Base-by-base conservation (phyloP, 2,113 vertebrate genomes). In the Bubo bubo region DNA sequence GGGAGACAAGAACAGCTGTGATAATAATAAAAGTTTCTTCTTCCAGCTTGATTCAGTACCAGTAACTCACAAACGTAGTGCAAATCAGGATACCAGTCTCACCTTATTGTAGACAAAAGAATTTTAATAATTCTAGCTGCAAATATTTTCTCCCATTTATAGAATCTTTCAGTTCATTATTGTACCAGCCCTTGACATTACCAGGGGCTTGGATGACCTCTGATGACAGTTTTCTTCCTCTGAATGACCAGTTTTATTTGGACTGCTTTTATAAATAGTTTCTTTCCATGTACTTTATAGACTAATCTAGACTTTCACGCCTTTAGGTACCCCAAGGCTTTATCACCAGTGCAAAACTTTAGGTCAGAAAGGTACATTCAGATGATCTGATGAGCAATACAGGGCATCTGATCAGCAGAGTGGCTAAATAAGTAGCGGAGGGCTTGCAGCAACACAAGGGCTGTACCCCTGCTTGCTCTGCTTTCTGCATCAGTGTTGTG, bases 401-500 rank as follows among this genome's bases (percentile, higher is more conserved):
- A 60, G 12, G 13, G 9, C 20, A 35, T 56, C 12, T 62, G 55
- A 58, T 86, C 16, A 60, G 34, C 15, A 71, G 24, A 70, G 60
- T 58, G 43, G 4, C 18, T 77, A 19, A 67, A 79, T 32, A 19
- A 50, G 39, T 17, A 67, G 45, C 3, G 16, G 22, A 70, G 27
- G 14, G 17, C 45, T 74, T 50, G 26, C 26, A 80, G 53, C 1
- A 4, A 11, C 34, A 17, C 11, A 28, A 68, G 30, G 28, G 26
- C n/a, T 76, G 35, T 10, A 30, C 9, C 5, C 8, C 17, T 70
- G 4, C 37, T 37, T 47, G 26, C 18, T 11, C 37, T 34, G 43
- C 28, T 55, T 79, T 68, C 45, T 88, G 28, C 2, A 3, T 39
- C 18, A 9, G 4, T 8, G 24, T 26, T 0, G 0, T 19, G 5